Evolutionary conservation across 1,140 invertebrate species (phyloP).

Genomic region (Ctenoplectra terminalis): DNA sequence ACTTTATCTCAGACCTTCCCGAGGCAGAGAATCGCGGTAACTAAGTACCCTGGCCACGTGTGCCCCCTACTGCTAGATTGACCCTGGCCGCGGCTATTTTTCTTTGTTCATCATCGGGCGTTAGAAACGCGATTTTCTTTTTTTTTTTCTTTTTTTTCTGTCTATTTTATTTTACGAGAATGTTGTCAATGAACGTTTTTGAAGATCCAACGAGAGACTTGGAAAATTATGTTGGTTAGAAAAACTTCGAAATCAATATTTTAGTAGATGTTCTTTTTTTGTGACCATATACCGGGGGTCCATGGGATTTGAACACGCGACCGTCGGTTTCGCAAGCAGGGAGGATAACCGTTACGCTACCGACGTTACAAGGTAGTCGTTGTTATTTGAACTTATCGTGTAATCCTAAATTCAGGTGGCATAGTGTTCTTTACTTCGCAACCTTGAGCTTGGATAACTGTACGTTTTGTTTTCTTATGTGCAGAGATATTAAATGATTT

Average conservation of each 20-base stretch:
- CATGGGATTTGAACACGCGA: slow-evolving; percentile 59
- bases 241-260: background rate
- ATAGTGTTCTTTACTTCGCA: background rate
- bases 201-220: background rate
- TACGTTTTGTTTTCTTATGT: too few relatives aligned
- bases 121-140: background rate
- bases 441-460: too few relatives aligned
- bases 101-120: slow-evolving; percentile 51
- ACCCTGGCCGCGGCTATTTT: slow-evolving; percentile 42
- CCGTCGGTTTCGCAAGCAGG: slow-evolving; percentile 39
- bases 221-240: background rate
- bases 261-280: too few relatives aligned
- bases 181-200: too few relatives aligned
- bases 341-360: slow-evolving; percentile 44
- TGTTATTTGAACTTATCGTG: background rate
- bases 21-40: slow-evolving; percentile 52
- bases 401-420: background rate
- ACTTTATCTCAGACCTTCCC: slow-evolving; percentile 70
- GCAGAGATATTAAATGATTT: too few relatives aligned
- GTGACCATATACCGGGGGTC: too few relatives aligned
- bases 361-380: slow-evolving; percentile 19
- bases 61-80: slow-evolving; percentile 64
- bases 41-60: slow-evolving; percentile 54
- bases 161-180: too few relatives aligned
- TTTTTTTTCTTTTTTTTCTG: too few relatives aligned